A percentile compares a stretch with the other conserved stretches of the same genome.
These are phyloP conservation scores for Araneus ventricosus DNA, from an alignment of 1,140 invertebrate species.

Conservation along the genomic window DNA sequence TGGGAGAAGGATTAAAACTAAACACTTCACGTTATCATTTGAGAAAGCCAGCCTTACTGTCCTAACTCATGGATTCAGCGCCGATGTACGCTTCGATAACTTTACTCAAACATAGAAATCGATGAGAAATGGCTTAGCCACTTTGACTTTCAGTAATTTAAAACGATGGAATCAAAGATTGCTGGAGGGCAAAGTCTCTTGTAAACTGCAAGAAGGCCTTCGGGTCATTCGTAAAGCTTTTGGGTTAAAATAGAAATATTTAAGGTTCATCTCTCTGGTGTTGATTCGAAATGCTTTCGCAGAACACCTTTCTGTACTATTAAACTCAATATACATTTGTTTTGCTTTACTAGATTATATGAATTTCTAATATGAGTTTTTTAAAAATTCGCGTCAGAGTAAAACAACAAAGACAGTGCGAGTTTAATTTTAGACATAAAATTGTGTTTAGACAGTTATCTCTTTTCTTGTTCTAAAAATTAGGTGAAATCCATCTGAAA, in stretches of 20 bases:
- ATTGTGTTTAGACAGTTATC: too few relatives aligned
- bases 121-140: constrained; percentile 5
- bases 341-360: too few relatives aligned
- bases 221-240: background rate
- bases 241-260: background rate
- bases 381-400: background rate
- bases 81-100: background rate
- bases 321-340: too few relatives aligned
- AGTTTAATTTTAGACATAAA: too few relatives aligned
- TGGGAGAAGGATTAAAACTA: constrained; percentile 8
- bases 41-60: background rate
- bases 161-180: background rate
- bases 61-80: background rate
- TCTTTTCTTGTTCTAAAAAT: too few relatives aligned
- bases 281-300: background rate
- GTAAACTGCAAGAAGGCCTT: background rate
- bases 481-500: too few relatives aligned
- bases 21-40: constrained; percentile 8
- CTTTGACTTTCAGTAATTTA: background rate
- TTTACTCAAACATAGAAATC: background rate
- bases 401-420: background rate
- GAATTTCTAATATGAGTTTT: background rate
- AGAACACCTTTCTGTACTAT: too few relatives aligned
- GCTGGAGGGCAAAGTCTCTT: background rate
- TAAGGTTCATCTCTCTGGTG: background rate